These are phyloP conservation scores for Glossophaga mutica DNA, from an alignment of 2,797 vertebrate genomes.

Conservation along the genomic window DNA sequence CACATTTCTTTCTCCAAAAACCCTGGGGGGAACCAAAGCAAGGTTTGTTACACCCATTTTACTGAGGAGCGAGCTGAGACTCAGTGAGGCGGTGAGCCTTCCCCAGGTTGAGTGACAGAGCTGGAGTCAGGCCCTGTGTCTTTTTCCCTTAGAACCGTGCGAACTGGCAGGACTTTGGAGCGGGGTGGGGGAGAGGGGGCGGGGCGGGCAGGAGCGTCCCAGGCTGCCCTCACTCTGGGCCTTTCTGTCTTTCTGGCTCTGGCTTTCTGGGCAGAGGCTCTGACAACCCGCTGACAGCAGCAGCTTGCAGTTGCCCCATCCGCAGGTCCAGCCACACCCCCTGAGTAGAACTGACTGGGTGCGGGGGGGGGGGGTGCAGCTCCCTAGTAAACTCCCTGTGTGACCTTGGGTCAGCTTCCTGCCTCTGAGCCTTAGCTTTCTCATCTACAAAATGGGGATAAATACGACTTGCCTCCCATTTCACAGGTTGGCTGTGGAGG, in stretches of 20 bases:
- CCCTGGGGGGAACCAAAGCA: not conserved
- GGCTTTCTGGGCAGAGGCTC: not conserved
- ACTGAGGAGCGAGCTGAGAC: not conserved
- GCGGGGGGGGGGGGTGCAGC: fast-evolving
- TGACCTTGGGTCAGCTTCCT: not conserved
- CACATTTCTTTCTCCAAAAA: not conserved
- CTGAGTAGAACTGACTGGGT: no score
- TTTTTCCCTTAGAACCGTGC: not conserved
- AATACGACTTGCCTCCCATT: not conserved
- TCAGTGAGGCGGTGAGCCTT: not conserved
- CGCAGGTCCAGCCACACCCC: not conserved
- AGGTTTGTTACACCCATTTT: not conserved
- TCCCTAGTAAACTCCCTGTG: not conserved
- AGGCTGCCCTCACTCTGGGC: not conserved
- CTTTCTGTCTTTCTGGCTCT: not conserved
- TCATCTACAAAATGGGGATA: not conserved
- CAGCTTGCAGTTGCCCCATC: not conserved
- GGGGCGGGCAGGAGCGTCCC: not conserved
- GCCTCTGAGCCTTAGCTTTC: not conserved
- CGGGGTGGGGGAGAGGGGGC: no score
- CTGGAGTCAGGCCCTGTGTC: not conserved
- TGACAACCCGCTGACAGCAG: not conserved
- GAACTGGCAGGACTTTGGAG: not conserved
- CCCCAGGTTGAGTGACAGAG: not conserved
- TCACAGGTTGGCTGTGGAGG: not conserved